These are phyloP conservation scores for Lepidiolamprologus cunningtoni DNA, from an alignment of 2,113 vertebrate genomes.

Conservation along the genomic window DNA sequence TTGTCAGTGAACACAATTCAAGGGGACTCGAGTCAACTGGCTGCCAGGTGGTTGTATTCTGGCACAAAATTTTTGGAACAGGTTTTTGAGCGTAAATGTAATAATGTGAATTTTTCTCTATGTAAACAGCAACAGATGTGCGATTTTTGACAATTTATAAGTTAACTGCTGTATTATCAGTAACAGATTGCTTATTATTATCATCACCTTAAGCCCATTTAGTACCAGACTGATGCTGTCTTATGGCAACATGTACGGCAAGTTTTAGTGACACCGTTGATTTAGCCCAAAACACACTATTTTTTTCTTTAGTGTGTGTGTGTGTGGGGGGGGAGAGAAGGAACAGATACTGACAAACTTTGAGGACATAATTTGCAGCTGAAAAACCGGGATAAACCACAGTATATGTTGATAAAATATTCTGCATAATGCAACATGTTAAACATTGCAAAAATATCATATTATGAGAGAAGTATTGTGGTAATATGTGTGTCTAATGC, in stretches of 20 bases:
- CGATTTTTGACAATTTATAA: neutral
- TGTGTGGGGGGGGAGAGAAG: fast-evolving
- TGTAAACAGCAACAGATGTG: neutral
- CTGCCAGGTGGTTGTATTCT: neutral
- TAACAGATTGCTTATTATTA: neutral
- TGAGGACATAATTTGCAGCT: neutral
- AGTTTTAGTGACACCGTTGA: neutral
- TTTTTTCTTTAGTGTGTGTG: too few species aligned
- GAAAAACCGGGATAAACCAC: fast-evolving
- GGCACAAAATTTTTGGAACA: fast-evolving
- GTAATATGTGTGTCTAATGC: neutral
- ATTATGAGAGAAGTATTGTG: neutral
- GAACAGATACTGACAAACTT: neutral
- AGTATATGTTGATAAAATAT: fast-evolving
- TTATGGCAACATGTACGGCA: neutral
- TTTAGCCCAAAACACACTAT: neutral
- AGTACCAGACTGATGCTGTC: neutral
- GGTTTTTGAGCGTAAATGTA: neutral
- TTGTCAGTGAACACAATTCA: neutral
- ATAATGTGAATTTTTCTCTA: neutral
- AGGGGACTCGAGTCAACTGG: neutral
- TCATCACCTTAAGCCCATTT: neutral
- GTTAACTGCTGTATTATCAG: neutral
- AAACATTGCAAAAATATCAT: neutral
- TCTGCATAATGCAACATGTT: neutral